Evolutionary conservation across 2,888 invertebrate genomes (phyloP), one percentile per base, ranked within the genome.

Genomic region (Drosophila putrida): DNA sequence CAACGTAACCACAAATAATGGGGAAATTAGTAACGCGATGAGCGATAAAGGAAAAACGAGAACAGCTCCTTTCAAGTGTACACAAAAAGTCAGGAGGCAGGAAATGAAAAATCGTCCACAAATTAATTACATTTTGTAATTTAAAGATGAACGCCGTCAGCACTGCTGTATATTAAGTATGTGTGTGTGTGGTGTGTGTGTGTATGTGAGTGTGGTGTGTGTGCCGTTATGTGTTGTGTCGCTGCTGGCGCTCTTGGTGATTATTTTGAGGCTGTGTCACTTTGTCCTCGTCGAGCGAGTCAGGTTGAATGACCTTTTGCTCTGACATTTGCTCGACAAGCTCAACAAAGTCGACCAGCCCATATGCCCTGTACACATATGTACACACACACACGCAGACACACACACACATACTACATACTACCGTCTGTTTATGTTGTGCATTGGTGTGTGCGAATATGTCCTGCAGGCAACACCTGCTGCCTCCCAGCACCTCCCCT

Each of bases 81-180:
- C 62, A 80, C 62, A 80, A 82, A 80, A 82, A 80, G 80, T 80
- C 82, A 82, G 71, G 70, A 66, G 67, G 72, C 47, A 57, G 43
- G 51, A 50, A 68, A 67, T 80, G 82, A 72, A 71, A 80, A 80
- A 80, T 80, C 73, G 64, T 57, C 58, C 70, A 54, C 74, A 71
- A 82, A 80, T 82, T 83, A 85, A 83, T 83, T 83, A 82, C 73
- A 80, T 82, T 80, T 75, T 71, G 71, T 69, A 80, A 78, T 80
- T 85, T 83, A 74, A 75, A 69, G 70, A 71, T 70, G 59, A 75
- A 61, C 57, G 55, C 57, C 46, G 28, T 15, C 43, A 64, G 51
- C 66, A 25, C 28, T 38, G 25, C 25, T 39, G 28, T 15, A 13
- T 61, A 36, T 41, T 43, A 33, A 51, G 44, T 51, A n/a, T n/a